Evolutionary conservation across 1,140 invertebrate species (phyloP), one percentile per base, ranked within the genome.

Genomic region (Pteromalus puparum): DNA sequence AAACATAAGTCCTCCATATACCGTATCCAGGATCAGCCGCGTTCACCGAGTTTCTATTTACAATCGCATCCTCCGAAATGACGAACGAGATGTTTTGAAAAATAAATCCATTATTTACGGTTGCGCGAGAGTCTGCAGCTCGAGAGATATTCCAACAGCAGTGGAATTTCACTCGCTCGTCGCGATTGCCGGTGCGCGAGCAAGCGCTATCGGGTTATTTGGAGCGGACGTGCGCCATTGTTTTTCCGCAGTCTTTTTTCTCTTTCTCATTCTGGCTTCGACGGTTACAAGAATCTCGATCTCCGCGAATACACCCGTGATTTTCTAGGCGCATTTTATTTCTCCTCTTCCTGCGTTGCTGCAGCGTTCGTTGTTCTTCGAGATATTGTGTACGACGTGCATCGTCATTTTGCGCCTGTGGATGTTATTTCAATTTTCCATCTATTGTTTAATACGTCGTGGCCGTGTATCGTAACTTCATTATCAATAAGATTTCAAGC

Each of bases 161-260:
- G 65, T n/a, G 21, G n/a, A 67, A 67, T 67, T 67, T 67, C 24
- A 2, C 24, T 18, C n/a, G n/a, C 24, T 24, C 65, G 70, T 38
- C 70, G 24, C 70, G 21, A 68, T 26, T 68, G n/a, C n/a, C 67
- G 26, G n/a, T 6, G 3, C n/a, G 70, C 28, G 26, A 15, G 26
- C 67, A 3, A n/a, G 65, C n/a, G n/a, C 65, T 30, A 34, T 79
- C 61, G 77, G 30, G 12, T 81, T 81, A 81, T 81, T 81, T 81
- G 67, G 68, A 81, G 68, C 68, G 26, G 21, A 81, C 28, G 15
- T 10, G 10, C 48, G 26, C 70, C 21, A 65, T 82, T 82, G 48
- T 82, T 82, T 81, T 75, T 74, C 28, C 72, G 1, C n/a, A 18
- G 24, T 15, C 48, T 46, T 34, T 61, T 13, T 24, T 30, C 68